Evolutionary conservation across 37 sponge, comb jelly and placozoan genomes (phyloP).

Genomic region (Chondrosia reniformis): DNA sequence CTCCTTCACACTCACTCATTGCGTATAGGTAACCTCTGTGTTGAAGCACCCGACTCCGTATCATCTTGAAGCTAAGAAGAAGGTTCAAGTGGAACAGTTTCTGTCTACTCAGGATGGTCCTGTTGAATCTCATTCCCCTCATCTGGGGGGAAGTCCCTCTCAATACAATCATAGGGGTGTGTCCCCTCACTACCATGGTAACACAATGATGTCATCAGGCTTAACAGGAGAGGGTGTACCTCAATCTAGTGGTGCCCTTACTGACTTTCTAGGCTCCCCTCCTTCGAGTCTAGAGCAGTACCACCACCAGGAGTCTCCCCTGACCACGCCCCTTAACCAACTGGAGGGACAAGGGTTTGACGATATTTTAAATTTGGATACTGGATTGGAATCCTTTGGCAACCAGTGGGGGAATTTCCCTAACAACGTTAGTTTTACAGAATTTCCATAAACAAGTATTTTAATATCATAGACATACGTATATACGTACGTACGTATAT

Average conservation of each 20-base stretch:
- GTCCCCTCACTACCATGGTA: not conserved
- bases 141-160: constrained; percentile 2
- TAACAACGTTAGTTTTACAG: not conserved
- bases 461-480: not conserved
- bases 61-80: constrained; percentile 44
- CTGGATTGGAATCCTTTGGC: not conserved
- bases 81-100: constrained; percentile 45
- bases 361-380: not conserved
- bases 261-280: not conserved
- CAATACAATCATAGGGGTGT: not conserved
- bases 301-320: constrained; percentile 1
- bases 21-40: not conserved
- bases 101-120: not conserved
- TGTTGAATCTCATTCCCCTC: constrained; percentile 2
- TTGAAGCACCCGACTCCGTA: constrained; percentile 67
- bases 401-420: not conserved
- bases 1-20: not conserved
- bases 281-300: not conserved
- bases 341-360: not conserved
- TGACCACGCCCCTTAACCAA: not conserved
- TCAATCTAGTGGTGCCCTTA: not conserved
- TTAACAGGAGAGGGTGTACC: not conserved
- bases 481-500: not conserved
- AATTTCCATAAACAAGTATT: not conserved
- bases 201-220: not conserved